A percentile compares a stretch with the other conserved stretches of the same genome.
Evolutionary conservation across 2,113 vertebrate genomes (phyloP).

Genomic region (Okapia johnstoni): DNA sequence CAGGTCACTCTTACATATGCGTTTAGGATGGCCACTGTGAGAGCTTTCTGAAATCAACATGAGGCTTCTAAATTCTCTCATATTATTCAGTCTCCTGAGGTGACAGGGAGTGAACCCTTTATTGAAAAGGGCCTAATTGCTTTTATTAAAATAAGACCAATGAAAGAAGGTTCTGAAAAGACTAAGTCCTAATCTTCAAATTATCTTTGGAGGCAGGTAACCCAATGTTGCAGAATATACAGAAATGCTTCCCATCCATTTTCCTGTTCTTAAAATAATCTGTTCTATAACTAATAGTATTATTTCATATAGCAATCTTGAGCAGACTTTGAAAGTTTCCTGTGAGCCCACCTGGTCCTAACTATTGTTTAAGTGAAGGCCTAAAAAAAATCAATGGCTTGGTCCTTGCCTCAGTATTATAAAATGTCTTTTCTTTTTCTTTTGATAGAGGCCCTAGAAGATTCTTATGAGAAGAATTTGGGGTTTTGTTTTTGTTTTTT

Average conservation of each 20-base stretch:
- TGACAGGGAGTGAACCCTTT: background rate
- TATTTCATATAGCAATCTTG: background rate
- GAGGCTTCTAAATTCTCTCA: background rate
- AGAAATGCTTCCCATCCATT: background rate
- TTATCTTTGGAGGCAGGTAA: background rate
- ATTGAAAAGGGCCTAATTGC: background rate
- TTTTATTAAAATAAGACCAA: constrained; percentile 5
- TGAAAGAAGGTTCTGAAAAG: background rate
- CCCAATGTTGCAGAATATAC: background rate
- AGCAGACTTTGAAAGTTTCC: background rate
- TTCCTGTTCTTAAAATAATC: background rate
- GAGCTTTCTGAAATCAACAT: background rate
- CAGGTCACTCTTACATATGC: background rate
- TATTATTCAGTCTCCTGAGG: background rate
- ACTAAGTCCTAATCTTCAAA: background rate
- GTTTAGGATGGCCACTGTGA: background rate
- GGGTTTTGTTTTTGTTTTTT: background rate
- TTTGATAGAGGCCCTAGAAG: background rate
- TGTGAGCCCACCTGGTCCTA: background rate
- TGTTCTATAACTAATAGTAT: background rate
- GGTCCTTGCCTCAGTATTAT: background rate
- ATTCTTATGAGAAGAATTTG: background rate
- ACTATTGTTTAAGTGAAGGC: background rate
- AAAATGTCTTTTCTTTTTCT: background rate
- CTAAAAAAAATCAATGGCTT: background rate